Evolutionary conservation across 2,113 vertebrate genomes (phyloP).

Genomic region (Typhlomys cinereus): DNA sequence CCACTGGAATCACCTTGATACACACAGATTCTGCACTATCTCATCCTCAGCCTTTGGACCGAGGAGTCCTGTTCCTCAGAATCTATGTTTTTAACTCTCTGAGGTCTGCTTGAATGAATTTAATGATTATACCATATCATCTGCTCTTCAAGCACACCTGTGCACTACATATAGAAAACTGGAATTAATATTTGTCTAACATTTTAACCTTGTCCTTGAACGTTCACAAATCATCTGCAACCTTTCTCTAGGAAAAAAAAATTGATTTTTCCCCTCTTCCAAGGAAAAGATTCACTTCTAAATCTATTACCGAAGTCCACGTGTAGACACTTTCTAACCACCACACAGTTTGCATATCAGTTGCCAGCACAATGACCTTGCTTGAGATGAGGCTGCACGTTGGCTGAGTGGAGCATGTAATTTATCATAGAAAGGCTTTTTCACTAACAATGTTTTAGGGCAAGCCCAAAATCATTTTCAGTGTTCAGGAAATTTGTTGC

Average conservation of each 20-base stretch:
- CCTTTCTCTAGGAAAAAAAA: conserved; percentile 77
- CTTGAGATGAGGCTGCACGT: not conserved
- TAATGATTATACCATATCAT: conserved; percentile 91
- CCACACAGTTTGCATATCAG: conserved; percentile 48
- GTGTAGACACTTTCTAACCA: conserved; percentile 65
- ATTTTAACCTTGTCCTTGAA: conserved; percentile 88
- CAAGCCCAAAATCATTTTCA: conserved; percentile 38
- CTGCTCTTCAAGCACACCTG: conserved; percentile 88
- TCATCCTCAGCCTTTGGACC: conserved; percentile 90
- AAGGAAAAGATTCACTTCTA: conserved; percentile 51
- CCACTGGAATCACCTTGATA: conserved; percentile 92
- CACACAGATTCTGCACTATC: conserved; percentile 90
- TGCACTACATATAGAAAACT: conserved; percentile 89
- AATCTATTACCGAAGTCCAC: conserved; percentile 65
- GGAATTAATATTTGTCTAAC: conserved; percentile 91
- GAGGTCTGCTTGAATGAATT: conserved; percentile 91
- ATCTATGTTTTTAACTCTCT: conserved; percentile 93
- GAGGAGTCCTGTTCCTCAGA: conserved; percentile 88
- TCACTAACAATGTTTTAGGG: conserved; percentile 29
- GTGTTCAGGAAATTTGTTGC: conserved; percentile 20
- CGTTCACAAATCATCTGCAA: conserved; percentile 82
- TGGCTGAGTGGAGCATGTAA: not conserved
- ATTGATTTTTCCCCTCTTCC: conserved; percentile 70
- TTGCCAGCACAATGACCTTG: not conserved
- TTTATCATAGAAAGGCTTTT: not conserved